phyloP scores from a whole-genome alignment of 1,140 invertebrate genomes.

The Meloidogyne exigua region DNA sequence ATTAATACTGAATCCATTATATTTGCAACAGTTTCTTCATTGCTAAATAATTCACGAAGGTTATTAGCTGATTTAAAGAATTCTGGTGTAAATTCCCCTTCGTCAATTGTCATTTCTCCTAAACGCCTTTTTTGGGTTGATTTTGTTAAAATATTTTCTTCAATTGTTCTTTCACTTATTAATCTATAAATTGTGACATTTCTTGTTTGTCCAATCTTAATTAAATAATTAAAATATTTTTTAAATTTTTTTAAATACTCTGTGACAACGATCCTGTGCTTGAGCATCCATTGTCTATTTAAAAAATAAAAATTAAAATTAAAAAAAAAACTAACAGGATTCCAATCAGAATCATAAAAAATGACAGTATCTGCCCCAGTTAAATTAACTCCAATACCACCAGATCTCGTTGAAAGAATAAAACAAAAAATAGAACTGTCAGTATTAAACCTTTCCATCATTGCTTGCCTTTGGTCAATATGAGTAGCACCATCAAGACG shows the following conservation, averaged over 20 bases:
- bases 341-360: constrained; percentile 99
- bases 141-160: constrained; percentile 98
- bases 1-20: constrained; percentile 5
- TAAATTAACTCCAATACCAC: constrained; percentile 95
- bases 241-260: constrained; percentile 29
- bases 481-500: constrained; percentile 93
- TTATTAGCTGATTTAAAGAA: constrained; percentile 81
- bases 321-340: constrained; percentile 70
- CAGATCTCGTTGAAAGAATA: constrained; percentile 93
- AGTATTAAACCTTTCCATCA: constrained; percentile 97
- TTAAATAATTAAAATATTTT: background rate
- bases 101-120: constrained; percentile 95
- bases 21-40: constrained; percentile 40
- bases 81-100: constrained; percentile 95
- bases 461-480: constrained; percentile 87
- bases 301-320: background rate
- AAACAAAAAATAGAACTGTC: constrained; percentile 94
- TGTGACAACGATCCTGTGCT: constrained; percentile 75
- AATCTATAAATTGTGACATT: constrained; percentile 98
- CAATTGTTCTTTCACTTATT: constrained; percentile 92
- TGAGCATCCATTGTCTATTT: constrained; percentile 92
- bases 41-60: constrained; percentile 58
- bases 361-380: constrained; percentile 98
- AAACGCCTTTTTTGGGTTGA: constrained; percentile 94
- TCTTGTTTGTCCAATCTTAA: constrained; percentile 90